These are phyloP conservation scores for Microctenopoma stevenorrisi DNA, from an alignment of 2,797 vertebrate genomes.

Conservation along the genomic window DNA sequence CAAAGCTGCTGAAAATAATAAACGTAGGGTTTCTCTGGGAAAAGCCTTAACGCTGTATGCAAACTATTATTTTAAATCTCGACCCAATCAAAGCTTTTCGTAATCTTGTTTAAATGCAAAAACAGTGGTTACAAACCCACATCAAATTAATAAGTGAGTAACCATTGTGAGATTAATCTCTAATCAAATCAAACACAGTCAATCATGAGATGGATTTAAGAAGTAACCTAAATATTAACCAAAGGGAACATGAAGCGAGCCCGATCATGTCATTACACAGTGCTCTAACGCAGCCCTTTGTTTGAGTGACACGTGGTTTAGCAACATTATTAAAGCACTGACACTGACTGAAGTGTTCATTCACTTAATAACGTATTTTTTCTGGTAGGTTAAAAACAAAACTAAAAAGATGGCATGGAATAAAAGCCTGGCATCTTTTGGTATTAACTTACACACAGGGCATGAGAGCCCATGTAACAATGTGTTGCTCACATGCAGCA, in stretches of 20 bases:
- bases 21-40: background rate
- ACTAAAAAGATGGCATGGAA: background rate
- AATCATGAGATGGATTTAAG: constrained; percentile 22
- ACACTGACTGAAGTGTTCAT: background rate
- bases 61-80: constrained; percentile 6
- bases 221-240: constrained; percentile 39
- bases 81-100: constrained; percentile 13
- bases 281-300: background rate
- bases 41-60: background rate
- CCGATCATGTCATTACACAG: background rate
- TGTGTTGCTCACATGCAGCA: background rate
- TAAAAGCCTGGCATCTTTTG: background rate
- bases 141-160: constrained; percentile 14
- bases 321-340: background rate
- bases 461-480: background rate
- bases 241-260: constrained; percentile 8
- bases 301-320: constrained; percentile 8
- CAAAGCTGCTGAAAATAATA: background rate
- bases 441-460: background rate
- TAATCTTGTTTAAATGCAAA: constrained; percentile 20
- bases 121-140: background rate
- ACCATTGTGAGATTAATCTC: constrained; percentile 27
- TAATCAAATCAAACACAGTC: constrained; percentile 15
- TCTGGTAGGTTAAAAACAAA: background rate
- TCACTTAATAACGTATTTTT: background rate